These are phyloP conservation scores for Apolygus lucorum DNA, from an alignment of 1,140 invertebrate genomes.

Conservation along the genomic window DNA sequence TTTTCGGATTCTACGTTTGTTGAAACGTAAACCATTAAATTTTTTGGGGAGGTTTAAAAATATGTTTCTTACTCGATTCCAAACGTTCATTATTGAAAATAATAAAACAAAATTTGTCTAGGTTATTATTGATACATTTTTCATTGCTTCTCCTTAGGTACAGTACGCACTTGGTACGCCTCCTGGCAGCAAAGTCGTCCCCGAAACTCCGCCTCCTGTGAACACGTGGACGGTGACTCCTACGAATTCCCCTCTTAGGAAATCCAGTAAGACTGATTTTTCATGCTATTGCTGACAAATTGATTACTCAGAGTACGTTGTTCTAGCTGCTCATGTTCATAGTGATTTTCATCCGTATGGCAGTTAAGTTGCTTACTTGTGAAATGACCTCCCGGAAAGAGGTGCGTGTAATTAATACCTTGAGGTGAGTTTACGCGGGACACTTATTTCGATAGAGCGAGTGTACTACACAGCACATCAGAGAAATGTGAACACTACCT, in stretches of 20 bases:
- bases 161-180: conserved; percentile 88
- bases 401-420: background rate
- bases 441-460: no score
- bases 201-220: conserved; percentile 67
- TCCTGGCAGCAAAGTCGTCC: conserved; percentile 55
- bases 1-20: no score
- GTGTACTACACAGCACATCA: no score
- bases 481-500: no score
- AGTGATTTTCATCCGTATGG: background rate
- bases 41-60: no score
- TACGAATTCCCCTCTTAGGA: conserved; percentile 57
- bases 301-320: conserved; percentile 4
- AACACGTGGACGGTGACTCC: conserved; percentile 69
- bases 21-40: no score
- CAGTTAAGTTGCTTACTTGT: background rate
- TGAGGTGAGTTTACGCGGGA: no score
- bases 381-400: background rate
- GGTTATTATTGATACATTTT: conserved; percentile 19
- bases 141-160: conserved; percentile 45
- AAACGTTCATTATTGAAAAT: no score
- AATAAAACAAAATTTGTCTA: no score
- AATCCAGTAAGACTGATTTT: conserved; percentile 51
- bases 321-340: background rate
- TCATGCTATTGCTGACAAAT: background rate
- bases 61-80: no score